A percentile compares a stretch with the other conserved stretches of the same genome.
Evolutionary conservation across 2,113 vertebrate species (phyloP).

Genomic region (Benitochromis conjunctus): DNA sequence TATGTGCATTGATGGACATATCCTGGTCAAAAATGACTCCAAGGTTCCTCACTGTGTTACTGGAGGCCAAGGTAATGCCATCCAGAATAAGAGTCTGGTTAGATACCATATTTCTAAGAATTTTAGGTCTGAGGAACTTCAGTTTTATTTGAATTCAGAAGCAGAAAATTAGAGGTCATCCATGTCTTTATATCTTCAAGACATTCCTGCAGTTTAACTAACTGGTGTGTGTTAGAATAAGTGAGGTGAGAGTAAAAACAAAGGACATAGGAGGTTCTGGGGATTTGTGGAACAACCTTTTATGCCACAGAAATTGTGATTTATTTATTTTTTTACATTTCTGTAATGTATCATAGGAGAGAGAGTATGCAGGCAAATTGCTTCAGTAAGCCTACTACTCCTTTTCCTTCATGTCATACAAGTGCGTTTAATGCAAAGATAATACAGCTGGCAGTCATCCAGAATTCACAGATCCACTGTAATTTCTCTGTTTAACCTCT

Average conservation of each 20-base stretch:
- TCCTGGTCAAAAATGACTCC: neutral
- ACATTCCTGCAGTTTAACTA: neutral
- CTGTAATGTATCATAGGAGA: neutral
- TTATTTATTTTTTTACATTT: neutral
- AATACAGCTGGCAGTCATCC: neutral
- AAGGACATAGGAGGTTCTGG: neutral
- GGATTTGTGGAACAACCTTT: neutral
- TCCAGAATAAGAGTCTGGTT: fast-evolving
- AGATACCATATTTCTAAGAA: fast-evolving
- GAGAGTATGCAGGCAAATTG: neutral
- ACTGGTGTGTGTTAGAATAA: neutral
- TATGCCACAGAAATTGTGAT: neutral
- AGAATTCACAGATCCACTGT: neutral
- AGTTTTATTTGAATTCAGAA: neutral
- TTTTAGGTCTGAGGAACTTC: neutral
- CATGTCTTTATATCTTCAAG: neutral
- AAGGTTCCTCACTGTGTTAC: no score
- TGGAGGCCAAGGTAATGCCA: no score
- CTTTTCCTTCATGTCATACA: neutral
- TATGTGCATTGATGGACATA: fast-evolving
- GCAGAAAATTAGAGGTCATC: neutral
- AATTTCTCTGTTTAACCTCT: neutral
- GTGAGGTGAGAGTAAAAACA: neutral
- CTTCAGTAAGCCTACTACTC: neutral
- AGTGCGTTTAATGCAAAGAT: neutral